Base-by-base conservation (phyloP, 2,888 invertebrate species). In the Monopis laevigella region DNA sequence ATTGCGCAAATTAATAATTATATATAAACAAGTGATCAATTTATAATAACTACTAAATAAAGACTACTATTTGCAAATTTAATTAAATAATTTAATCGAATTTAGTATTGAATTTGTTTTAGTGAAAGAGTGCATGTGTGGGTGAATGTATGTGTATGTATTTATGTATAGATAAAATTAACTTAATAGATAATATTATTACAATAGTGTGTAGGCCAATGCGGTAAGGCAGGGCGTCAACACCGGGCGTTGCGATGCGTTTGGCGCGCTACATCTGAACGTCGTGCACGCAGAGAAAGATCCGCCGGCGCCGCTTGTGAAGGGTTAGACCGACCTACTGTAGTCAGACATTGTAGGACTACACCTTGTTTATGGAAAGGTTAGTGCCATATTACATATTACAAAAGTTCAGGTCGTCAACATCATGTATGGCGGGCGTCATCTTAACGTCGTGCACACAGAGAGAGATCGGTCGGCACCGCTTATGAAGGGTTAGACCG, bases 221-320 rank as follows among this genome's bases (percentile, higher is more conserved):
- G 97, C 63, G 92, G 89, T 29, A 83, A 41, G 69, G 82, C 24
- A 72, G 96, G 97, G 1, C 88, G 92, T 41, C 92, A 93, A 66
- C 93, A 94, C 62, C 86, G 98, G 51, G 88, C 91, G 51, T 78
- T 98, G 43, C 92, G 92, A 55, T 98, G 98, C 70, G 93, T 96
- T 46, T 98, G 97, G 98, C 89, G 87, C 53, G 89, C 90, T 4
- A 90, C 89, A 13, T 51, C 28, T 17, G 89, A 93, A 44, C 93
- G 92, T 90, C 86, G 84, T 56, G 89, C 88, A 19, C 89, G 90
- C 21, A 19, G 36, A 5, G 90, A 91, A 56, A 86, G 89, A 55
- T 87, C 93, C 19, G 96, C 96, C 5, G 94, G 91, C 11, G 89
- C 90, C 48, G 92, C 92, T 11, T 98, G 98, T 67, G 86, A 88